phyloP scores from a whole-genome alignment of 1,140 invertebrate genomes.

The Protaetia brevitarsis region DNA sequence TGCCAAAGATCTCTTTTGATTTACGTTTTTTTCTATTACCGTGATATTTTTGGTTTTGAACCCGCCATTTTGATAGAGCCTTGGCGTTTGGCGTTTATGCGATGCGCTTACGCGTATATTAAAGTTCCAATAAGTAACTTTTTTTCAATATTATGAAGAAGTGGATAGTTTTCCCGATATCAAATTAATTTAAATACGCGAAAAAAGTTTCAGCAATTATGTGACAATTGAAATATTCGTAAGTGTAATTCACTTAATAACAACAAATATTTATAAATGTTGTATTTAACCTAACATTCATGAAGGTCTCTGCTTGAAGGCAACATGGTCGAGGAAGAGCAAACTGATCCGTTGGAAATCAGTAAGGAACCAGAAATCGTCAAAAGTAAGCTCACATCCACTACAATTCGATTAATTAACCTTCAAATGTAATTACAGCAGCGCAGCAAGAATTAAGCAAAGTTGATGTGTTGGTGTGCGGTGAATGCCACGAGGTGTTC shows the following conservation, averaged over 20 bases:
- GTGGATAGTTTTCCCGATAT: not conserved
- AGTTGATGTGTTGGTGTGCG: slow-evolving; percentile 75
- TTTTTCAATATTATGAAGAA: not conserved
- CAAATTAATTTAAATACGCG: not conserved
- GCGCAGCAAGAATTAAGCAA: slow-evolving; percentile 71
- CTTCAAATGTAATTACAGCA: slow-evolving; percentile 49
- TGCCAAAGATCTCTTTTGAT: not conserved
- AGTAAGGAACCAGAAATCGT: slow-evolving; percentile 35
- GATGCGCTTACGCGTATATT: not conserved
- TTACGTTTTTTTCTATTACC: not conserved
- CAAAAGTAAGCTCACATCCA: slow-evolving; percentile 29
- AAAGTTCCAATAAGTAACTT: not conserved
- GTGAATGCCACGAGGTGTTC: slow-evolving; percentile 72
- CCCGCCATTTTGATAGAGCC: slow-evolving; percentile 21
- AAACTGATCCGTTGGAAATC: slow-evolving; percentile 31
- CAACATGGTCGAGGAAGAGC: slow-evolving; percentile 24
- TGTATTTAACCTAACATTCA: slow-evolving; percentile 16
- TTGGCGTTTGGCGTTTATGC: no score
- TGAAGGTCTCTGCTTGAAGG: slow-evolving; percentile 3
- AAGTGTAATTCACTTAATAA: not conserved
- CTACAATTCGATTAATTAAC: not conserved
- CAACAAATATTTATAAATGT: not conserved
- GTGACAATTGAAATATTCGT: not conserved
- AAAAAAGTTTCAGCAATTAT: not conserved
- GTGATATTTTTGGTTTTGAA: slow-evolving; percentile 22